Percentiles rank a stretch among this genome's conserved stretches.
Evolutionary conservation across 64 coral and sea anemone species (phyloP).

Genomic region (Acropora yongei): DNA sequence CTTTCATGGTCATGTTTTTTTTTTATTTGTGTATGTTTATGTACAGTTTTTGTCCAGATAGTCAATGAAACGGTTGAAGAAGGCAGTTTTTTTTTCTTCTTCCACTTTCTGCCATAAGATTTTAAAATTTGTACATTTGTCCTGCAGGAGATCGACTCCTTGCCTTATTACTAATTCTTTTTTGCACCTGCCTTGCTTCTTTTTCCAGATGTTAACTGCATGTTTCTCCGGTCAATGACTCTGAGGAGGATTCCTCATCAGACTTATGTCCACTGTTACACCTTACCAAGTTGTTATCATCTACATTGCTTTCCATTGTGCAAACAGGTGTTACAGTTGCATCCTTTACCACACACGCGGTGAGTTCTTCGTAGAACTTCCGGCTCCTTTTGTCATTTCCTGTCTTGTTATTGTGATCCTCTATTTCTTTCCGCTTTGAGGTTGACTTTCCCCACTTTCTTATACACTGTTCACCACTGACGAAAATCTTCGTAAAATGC

Average conservation of each 20-base stretch:
- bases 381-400: slow-evolving; percentile 42
- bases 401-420: slow-evolving; percentile 37
- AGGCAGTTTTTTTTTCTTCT: slow-evolving; percentile 23
- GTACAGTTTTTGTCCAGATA: slow-evolving; percentile 32
- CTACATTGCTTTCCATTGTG: slow-evolving; percentile 26
- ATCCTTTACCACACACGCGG: slow-evolving; percentile 24
- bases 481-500: background rate
- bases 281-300: background rate
- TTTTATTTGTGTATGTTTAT: background rate
- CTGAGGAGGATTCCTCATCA: slow-evolving; percentile 16
- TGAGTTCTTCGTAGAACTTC: slow-evolving; percentile 51
- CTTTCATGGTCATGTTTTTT: too few species aligned
- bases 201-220: slow-evolving; percentile 32
- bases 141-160: slow-evolving; percentile 29
- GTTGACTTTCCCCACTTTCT: slow-evolving; percentile 2
- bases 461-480: slow-evolving; percentile 40
- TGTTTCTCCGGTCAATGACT: background rate
- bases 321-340: slow-evolving; percentile 4
- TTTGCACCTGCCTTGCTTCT: background rate
- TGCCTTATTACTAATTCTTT: slow-evolving; percentile 30
- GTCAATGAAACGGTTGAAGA: slow-evolving; percentile 32
- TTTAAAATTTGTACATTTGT: slow-evolving; percentile 45
- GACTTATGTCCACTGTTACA: background rate
- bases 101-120: slow-evolving; percentile 22
- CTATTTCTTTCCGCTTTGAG: slow-evolving; percentile 37